These are phyloP conservation scores for Rhea americana DNA, from an alignment of 2,113 vertebrate species.

Conservation along the genomic window DNA sequence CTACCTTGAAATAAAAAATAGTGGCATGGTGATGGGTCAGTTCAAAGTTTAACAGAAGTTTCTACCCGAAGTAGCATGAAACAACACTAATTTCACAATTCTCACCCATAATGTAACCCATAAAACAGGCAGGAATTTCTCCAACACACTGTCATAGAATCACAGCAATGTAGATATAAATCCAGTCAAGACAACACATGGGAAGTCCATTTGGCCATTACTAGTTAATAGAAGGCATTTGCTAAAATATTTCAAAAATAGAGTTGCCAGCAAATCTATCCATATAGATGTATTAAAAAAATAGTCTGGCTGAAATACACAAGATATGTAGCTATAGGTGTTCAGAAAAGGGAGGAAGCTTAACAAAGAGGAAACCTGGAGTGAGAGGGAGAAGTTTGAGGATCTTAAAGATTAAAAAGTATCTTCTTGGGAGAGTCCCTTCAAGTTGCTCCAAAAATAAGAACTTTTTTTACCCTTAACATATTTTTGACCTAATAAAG, in stretches of 20 bases:
- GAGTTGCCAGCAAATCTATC: not conserved
- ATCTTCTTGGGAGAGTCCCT: not conserved
- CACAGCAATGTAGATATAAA: not conserved
- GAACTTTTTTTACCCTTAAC: not conserved
- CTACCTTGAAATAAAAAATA: not conserved
- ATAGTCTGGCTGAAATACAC: not conserved
- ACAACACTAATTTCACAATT: not conserved
- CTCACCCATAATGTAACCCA: not conserved
- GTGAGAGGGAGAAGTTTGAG: not conserved
- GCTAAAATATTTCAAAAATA: not conserved
- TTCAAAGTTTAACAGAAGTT: not conserved
- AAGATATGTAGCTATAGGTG: not conserved
- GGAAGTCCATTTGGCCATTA: not conserved
- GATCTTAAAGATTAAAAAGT: not conserved
- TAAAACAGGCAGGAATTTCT: not conserved
- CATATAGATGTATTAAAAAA: not conserved
- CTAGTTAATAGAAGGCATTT: not conserved
- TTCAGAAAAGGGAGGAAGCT: not conserved
- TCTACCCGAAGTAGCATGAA: not conserved
- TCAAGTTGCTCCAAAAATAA: not conserved
- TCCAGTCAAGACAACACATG: not conserved
- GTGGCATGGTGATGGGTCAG: not conserved
- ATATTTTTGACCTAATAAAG: conserved; percentile 7
- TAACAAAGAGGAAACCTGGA: not conserved
- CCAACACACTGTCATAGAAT: not conserved